Base-by-base conservation (phyloP, 2,888 invertebrate species). In the Reticulitermes lucifugus region DNA sequence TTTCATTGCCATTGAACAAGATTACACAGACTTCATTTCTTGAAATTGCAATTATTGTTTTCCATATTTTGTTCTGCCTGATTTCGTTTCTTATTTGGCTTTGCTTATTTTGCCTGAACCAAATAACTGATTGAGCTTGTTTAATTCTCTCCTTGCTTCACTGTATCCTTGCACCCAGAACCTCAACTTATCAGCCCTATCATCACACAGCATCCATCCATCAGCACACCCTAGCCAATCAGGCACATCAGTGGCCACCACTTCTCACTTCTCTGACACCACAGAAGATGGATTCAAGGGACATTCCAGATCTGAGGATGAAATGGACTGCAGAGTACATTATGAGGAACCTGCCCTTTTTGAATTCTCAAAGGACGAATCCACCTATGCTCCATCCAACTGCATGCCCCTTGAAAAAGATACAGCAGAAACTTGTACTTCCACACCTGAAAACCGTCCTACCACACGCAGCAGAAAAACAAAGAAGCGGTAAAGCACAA, bases 51-150 rank as follows among this genome's bases (percentile, higher is more conserved):
- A 60, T 18, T n/a, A 60, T 25, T 65, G 25, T 55, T 14, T 65
- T 41, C 35, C 73, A 73, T 21, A 18, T 73, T 73, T 29, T 41
- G 14, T 41, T 41, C 21, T 29, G 29, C 73, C 35, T 73, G 73
- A n/a, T 79, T 79, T 46, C 25, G 25, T 79, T 80, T 41, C 60
- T 75, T 77, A 7, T 83, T 83, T 83, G 75, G 59, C 59, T 83
- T 65, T 83, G 75, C 75, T 75, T 75, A 22, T 75, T 59, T 75
- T 83, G 46, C 83, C 51, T 55, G 60, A 35, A 59, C 59, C 22
- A 35, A 83, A 75, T 83, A 83, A 83, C 83, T 83, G 73, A 83
- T 75, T 75, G 35, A 55, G 73, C 73, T 83, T 83, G 75, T 83
- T 83, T 83, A 41, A 73, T 41, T 73, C 21, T 73, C 21, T 73